Conservation (phyloP, 2,113 vertebrate genomes). For the Morphnarchus princeps region DNA sequence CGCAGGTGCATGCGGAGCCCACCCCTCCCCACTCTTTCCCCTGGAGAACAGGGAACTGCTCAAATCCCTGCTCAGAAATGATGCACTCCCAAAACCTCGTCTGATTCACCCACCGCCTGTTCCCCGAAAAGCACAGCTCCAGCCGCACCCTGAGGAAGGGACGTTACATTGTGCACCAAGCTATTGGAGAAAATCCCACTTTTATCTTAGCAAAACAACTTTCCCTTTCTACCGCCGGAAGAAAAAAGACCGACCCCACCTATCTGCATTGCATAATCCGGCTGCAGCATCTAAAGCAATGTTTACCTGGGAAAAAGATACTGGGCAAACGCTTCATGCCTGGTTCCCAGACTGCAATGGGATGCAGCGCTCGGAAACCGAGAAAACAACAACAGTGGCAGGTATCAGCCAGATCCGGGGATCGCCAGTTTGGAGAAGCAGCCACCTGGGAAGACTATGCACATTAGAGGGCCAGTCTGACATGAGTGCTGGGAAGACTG, state of each 20-base stretch:
- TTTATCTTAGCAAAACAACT: neutral
- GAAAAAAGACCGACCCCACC: neutral
- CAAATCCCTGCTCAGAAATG: neutral
- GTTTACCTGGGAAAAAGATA: neutral
- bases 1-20: neutral
- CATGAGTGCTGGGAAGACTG: neutral
- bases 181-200: neutral
- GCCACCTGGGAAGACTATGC: neutral
- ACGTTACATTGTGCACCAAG: neutral
- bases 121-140: neutral
- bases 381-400: neutral
- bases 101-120: neutral
- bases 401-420: neutral
- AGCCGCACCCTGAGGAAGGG: neutral
- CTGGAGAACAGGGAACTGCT: neutral
- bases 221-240: neutral
- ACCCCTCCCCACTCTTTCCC: neutral
- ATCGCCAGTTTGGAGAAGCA: neutral
- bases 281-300: neutral
- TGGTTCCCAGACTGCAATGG: neutral
- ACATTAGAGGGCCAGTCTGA: neutral
- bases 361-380: neutral
- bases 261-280: neutral
- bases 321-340: neutral
- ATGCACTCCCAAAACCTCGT: neutral